These are phyloP conservation scores for Diplosoma virens DNA, from an alignment of 23 tunicate species.

Conservation along the genomic window DNA sequence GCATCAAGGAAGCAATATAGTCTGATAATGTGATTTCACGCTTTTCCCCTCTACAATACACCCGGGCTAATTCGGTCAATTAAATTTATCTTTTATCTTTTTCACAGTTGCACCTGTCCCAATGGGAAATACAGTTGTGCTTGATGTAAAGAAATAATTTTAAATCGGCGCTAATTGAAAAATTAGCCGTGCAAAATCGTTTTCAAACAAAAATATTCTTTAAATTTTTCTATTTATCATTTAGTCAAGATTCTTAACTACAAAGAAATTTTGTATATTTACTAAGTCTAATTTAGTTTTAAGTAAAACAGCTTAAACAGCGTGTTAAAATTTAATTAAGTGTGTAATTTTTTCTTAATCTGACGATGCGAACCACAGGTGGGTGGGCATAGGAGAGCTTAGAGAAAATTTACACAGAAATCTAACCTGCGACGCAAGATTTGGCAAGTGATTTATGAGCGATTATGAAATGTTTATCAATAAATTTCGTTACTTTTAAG, in stretches of 20 bases:
- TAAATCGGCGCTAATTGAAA: too few species aligned
- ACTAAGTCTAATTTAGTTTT: background rate
- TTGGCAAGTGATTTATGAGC: constrained; percentile 30
- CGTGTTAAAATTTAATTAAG: background rate
- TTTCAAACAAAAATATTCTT: background rate
- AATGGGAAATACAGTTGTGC: too few species aligned
- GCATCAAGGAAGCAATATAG: too few species aligned
- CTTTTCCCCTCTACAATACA: too few species aligned
- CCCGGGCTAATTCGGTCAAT: too few species aligned
- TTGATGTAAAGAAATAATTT: too few species aligned
- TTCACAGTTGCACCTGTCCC: too few species aligned
- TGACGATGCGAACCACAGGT: background rate
- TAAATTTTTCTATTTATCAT: background rate
- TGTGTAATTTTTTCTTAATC: background rate
- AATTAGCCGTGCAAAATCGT: background rate
- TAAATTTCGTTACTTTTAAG: constrained; percentile 2
- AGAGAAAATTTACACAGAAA: background rate
- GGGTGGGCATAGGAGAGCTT: constrained; percentile 1
- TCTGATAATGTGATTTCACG: too few species aligned
- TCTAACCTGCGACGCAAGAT: background rate
- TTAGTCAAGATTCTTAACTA: background rate
- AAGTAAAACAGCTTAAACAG: background rate
- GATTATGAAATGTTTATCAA: constrained; percentile 40
- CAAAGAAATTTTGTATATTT: constrained; percentile 22
- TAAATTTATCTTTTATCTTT: too few species aligned